These are phyloP conservation scores for Steinernema khuongi DNA, from an alignment of 1,140 invertebrate species.

Conservation along the genomic window DNA sequence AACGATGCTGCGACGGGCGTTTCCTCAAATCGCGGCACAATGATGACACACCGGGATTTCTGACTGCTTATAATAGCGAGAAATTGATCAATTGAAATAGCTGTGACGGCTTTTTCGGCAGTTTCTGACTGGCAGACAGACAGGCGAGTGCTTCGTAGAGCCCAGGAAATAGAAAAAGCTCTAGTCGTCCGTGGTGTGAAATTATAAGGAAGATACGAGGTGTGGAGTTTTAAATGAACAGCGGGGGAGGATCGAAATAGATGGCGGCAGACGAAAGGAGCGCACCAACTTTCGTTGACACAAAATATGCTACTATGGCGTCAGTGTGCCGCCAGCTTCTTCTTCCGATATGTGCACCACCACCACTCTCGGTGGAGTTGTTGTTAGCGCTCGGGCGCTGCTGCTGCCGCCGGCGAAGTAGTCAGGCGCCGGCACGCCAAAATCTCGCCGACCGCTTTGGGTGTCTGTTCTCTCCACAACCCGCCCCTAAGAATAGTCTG, in stretches of 20 bases:
- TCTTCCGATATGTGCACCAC: conserved; percentile 16
- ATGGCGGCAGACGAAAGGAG: background rate
- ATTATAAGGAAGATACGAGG: too few relatives aligned
- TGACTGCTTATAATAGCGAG: background rate
- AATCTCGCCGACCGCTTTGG: conserved; percentile 9
- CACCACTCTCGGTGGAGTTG: conserved; percentile 15
- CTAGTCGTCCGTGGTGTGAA: too few relatives aligned
- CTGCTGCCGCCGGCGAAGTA: conserved; percentile 4
- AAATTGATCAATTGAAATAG: too few relatives aligned
- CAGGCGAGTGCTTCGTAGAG: too few relatives aligned
- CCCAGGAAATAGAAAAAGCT: too few relatives aligned
- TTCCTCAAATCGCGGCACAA: conserved; percentile 9
- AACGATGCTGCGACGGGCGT: background rate
- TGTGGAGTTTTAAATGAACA: background rate
- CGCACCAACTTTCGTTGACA: background rate
- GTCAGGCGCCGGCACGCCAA: background rate
- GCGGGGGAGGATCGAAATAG: background rate
- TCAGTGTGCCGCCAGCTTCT: conserved; percentile 11
- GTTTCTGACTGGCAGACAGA: too few relatives aligned
- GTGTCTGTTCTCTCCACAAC: background rate
- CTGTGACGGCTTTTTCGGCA: too few relatives aligned
- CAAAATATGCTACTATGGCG: conserved; percentile 14
- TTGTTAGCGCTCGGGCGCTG: background rate
- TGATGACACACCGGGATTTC: background rate
- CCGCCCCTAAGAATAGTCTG: background rate